phyloP scores from a whole-genome alignment of 1,140 invertebrate species.

The Chlorops oryzae region DNA sequence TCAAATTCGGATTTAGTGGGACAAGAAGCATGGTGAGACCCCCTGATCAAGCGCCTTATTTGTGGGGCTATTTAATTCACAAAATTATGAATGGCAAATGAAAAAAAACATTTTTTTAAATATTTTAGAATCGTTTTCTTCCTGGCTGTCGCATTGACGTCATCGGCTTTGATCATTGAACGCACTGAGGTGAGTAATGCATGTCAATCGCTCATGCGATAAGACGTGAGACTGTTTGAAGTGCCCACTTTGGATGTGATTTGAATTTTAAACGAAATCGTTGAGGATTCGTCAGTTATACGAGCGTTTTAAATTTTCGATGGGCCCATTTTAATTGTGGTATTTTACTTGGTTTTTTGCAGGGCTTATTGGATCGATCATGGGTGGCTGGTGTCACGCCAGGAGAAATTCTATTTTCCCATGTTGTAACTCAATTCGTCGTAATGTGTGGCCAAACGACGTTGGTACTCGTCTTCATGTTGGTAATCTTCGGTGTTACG shows the following conservation, averaged over 20 bases:
- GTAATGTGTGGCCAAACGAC: slow-evolving; percentile 89
- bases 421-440: slow-evolving; percentile 87
- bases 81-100: background rate
- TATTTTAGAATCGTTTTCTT: slow-evolving; percentile 86
- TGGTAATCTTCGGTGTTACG: slow-evolving; percentile 80
- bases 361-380: slow-evolving; percentile 82
- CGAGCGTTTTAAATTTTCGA: background rate
- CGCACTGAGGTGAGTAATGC: slow-evolving; percentile 56
- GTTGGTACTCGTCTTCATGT: slow-evolving; percentile 83
- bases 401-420: slow-evolving; percentile 84
- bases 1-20: background rate
- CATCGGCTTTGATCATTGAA: slow-evolving; percentile 85
- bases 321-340: background rate
- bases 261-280: too few relatives aligned
- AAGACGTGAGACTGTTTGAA: too few relatives aligned
- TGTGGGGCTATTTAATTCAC: background rate
- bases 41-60: background rate
- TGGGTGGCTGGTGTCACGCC: slow-evolving; percentile 84
- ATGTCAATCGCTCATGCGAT: too few relatives aligned
- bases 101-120: too few relatives aligned
- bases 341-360: slow-evolving; percentile 23
- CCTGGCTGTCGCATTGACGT: slow-evolving; percentile 86
- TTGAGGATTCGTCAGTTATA: background rate
- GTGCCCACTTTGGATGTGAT: too few relatives aligned
- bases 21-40: background rate